These are phyloP conservation scores for Drosophila vallismaia DNA, from an alignment of 2,888 invertebrate species.

Conservation along the genomic window DNA sequence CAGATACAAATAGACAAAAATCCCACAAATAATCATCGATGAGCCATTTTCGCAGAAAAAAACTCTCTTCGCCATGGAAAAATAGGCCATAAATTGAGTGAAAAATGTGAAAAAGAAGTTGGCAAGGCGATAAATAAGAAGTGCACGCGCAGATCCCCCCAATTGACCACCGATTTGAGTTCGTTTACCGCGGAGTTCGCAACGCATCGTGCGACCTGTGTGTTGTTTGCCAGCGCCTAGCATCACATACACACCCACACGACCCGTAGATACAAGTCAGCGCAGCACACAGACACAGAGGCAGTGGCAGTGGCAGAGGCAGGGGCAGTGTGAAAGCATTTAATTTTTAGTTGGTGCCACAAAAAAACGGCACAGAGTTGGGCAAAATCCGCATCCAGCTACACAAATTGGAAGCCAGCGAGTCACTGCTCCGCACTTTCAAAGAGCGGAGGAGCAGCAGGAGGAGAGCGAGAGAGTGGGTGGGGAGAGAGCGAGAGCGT, in stretches of 20 bases:
- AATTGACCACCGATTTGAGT: slow-evolving; percentile 53
- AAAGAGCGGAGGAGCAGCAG: slow-evolving; percentile 28
- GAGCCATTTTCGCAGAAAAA: slow-evolving; percentile 7
- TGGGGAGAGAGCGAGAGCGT: slow-evolving; percentile 38
- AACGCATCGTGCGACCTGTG: slow-evolving; percentile 36
- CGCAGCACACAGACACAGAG: slow-evolving; percentile 44
- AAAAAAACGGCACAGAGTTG: slow-evolving; percentile 31
- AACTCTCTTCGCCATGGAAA: slow-evolving; percentile 39
- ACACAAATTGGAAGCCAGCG: slow-evolving; percentile 43
- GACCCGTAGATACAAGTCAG: slow-evolving; percentile 33
- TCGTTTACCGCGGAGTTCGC: slow-evolving; percentile 43
- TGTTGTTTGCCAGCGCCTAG: slow-evolving; percentile 62
- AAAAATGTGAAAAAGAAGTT: slow-evolving; percentile 66
- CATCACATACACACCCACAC: slow-evolving; percentile 62
- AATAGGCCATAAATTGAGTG: slow-evolving; percentile 60
- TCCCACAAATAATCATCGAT: neutral
- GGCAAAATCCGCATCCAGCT: slow-evolving; percentile 33
- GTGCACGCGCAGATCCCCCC: slow-evolving; percentile 55
- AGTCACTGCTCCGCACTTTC: slow-evolving; percentile 25
- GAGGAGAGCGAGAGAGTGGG: slow-evolving; percentile 40
- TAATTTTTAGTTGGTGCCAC: slow-evolving; percentile 57
- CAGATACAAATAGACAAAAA: neutral
- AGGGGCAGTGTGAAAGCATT: slow-evolving; percentile 53
- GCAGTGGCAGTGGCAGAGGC: slow-evolving; percentile 29
- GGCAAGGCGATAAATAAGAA: slow-evolving; percentile 43